phyloP scores from a whole-genome alignment of 2,797 vertebrate genomes.

The Echeneis naucrates region DNA sequence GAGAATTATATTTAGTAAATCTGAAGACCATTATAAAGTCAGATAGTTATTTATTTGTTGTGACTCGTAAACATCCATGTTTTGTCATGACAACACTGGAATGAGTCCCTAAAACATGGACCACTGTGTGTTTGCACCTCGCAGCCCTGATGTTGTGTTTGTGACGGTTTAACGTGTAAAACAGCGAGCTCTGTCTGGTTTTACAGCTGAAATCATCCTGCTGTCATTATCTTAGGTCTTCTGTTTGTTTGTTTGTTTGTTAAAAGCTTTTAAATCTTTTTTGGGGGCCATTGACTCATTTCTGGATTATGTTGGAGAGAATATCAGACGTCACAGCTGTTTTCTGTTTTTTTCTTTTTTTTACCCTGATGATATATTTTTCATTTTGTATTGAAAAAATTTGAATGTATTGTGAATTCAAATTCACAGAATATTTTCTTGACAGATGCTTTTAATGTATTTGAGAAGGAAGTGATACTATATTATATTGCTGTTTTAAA shows the following conservation, averaged over 20 bases:
- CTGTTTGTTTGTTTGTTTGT: not conserved
- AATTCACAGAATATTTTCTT: conserved; percentile 77
- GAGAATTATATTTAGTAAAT: conserved; percentile 53
- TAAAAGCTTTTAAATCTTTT: conserved; percentile 20
- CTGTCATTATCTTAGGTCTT: conserved; percentile 26
- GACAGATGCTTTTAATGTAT: conserved; percentile 76
- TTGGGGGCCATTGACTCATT: conserved; percentile 17
- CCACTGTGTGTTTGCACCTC: conserved; percentile 60
- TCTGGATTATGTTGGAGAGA: conserved; percentile 9
- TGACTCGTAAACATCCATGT: conserved; percentile 46
- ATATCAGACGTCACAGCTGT: conserved; percentile 29
- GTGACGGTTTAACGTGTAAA: conserved; percentile 47
- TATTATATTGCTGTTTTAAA: conserved; percentile 78
- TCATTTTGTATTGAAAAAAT: conserved; percentile 77
- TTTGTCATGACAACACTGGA: conserved; percentile 69
- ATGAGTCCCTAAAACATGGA: conserved; percentile 40
- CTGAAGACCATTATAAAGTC: conserved; percentile 36
- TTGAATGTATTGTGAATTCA: conserved; percentile 73
- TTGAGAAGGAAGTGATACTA: conserved; percentile 55
- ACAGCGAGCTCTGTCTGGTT: conserved; percentile 65
- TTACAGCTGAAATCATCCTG: conserved; percentile 33
- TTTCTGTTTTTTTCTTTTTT: conserved; percentile 50
- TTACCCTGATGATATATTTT: conserved; percentile 62
- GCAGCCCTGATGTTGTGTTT: conserved; percentile 40
- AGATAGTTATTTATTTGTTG: conserved; percentile 71